Conservation (phyloP, 2,113 vertebrate species). For the Pachypanchax playfairii region DNA sequence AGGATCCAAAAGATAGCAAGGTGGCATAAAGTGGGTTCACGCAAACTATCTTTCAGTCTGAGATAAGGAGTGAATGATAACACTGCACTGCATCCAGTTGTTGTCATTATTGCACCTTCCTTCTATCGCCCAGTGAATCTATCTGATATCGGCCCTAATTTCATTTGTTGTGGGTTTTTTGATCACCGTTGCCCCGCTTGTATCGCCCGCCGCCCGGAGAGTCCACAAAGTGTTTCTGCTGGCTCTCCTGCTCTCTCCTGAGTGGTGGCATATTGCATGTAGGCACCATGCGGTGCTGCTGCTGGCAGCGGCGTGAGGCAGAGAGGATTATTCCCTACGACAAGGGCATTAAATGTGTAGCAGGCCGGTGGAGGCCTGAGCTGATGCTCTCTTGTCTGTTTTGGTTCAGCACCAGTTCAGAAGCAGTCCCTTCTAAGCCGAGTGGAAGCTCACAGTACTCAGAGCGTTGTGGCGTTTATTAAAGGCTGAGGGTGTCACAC, state of each 20-base stretch:
- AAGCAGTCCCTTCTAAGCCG: conserved; percentile 60
- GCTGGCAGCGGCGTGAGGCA: conserved; percentile 56
- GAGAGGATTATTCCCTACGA: conserved; percentile 75
- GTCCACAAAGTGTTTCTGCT: conserved; percentile 51
- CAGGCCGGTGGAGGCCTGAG: conserved; percentile 68
- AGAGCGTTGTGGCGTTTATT: conserved; percentile 70
- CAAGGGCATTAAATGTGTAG: conserved; percentile 79
- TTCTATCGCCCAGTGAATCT: conserved; percentile 57
- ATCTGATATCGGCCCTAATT: conserved; percentile 55
- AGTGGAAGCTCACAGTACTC: conserved; percentile 64
- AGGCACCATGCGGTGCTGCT: conserved; percentile 62
- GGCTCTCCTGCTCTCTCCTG: conserved; percentile 52
- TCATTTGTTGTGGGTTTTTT: conserved; percentile 55
- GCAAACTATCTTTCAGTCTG: conserved; percentile 50
- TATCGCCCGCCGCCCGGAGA: conserved; percentile 37
- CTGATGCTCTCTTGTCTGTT: conserved; percentile 70
- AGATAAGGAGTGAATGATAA: conserved; percentile 68
- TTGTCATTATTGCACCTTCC: conserved; percentile 57
- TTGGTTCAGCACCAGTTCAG: conserved; percentile 75
- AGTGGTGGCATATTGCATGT: conserved; percentile 67
- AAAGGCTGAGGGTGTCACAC: conserved; percentile 76
- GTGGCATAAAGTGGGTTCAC: conserved; percentile 48
- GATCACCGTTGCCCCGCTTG: conserved; percentile 37
- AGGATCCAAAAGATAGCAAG: conserved; percentile 41
- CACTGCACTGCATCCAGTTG: conserved; percentile 56